phyloP scores from a whole-genome alignment of 2,888 invertebrate species.

The Eristalis arbustorum region DNA sequence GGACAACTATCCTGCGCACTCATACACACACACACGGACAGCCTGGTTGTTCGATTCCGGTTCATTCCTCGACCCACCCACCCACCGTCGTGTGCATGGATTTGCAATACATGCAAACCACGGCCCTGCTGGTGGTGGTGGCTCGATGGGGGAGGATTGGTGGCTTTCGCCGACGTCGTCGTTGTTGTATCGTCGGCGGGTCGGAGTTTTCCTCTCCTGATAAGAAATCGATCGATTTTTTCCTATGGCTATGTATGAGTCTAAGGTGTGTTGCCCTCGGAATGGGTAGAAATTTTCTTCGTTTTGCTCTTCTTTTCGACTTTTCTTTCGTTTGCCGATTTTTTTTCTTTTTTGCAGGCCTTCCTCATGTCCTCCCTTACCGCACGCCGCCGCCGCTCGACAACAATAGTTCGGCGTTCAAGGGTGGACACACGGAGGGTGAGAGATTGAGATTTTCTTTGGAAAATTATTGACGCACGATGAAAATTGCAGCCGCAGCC shows the following conservation, averaged over 20 bases:
- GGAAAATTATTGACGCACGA: neutral
- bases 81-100: constrained; percentile 43
- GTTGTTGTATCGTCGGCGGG: constrained; percentile 62
- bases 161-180: constrained; percentile 33
- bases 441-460: neutral
- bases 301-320: constrained; percentile 2
- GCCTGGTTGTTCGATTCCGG: constrained; percentile 7
- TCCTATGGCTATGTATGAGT: constrained; percentile 77
- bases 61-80: constrained; percentile 14
- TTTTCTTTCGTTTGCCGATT: neutral
- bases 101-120: constrained; percentile 69
- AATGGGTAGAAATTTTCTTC: constrained; percentile 59
- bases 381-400: neutral
- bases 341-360: neutral
- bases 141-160: constrained; percentile 19
- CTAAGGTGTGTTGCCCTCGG: constrained; percentile 80
- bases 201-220: constrained; percentile 68
- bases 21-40: constrained; percentile 56
- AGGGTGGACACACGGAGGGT: neutral
- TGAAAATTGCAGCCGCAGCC: neutral
- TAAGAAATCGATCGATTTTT: constrained; percentile 73
- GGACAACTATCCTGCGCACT: constrained; percentile 8
- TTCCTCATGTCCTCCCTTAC: neutral
- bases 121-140: neutral
- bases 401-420: neutral